These are phyloP conservation scores for Clusia tigrina DNA, from an alignment of 2,888 invertebrate species.

Conservation along the genomic window DNA sequence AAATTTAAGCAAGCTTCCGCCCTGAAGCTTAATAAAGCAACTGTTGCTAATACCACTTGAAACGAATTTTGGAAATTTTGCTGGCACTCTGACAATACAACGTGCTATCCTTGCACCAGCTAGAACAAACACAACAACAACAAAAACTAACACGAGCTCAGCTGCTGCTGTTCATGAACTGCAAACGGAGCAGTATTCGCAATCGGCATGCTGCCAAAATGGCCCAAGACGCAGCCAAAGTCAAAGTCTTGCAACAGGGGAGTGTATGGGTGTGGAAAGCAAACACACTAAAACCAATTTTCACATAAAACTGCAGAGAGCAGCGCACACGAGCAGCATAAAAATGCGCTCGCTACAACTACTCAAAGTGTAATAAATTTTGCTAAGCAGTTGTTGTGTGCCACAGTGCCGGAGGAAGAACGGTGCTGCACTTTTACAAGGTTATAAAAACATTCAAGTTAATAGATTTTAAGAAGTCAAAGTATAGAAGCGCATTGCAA, in stretches of 20 bases:
- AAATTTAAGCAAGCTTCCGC: too few relatives aligned
- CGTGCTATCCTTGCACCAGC: not conserved
- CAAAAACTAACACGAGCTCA: not conserved
- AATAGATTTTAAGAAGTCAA: too few relatives aligned
- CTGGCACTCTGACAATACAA: constrained; percentile 5
- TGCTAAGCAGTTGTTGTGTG: not conserved
- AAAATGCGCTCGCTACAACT: not conserved
- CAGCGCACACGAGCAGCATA: not conserved
- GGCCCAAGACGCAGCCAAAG: not conserved
- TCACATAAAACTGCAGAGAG: not conserved
- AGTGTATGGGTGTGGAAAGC: not conserved
- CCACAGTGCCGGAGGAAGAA: too few relatives aligned
- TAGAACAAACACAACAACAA: not conserved
- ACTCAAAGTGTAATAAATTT: not conserved
- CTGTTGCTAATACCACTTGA: not conserved
- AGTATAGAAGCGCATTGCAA: too few relatives aligned
- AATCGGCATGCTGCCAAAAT: not conserved
- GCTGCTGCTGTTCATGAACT: not conserved
- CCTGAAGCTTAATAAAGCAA: not conserved
- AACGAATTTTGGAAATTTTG: not conserved
- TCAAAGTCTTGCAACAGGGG: not conserved
- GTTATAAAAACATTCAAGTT: not conserved
- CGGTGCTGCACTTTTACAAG: not conserved
- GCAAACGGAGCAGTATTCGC: not conserved
- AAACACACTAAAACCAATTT: not conserved